phyloP scores from a whole-genome alignment of 2,888 invertebrate genomes.

The Tortricodes alternella region DNA sequence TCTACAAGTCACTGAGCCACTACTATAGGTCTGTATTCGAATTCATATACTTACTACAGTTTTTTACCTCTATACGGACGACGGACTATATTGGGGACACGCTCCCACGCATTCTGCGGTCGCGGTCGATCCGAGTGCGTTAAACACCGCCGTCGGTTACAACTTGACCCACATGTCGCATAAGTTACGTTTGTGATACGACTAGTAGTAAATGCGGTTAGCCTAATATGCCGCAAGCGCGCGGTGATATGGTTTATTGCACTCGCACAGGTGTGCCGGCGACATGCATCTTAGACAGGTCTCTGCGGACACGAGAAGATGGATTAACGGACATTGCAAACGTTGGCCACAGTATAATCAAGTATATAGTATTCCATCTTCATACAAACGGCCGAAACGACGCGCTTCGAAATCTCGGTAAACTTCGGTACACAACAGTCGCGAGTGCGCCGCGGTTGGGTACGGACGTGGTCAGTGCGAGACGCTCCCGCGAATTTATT shows the following conservation, averaged over 20 bases:
- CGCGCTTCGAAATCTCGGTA: too few species aligned
- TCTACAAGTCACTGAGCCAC: too few species aligned
- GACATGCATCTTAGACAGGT: conserved; percentile 61
- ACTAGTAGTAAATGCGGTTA: not conserved
- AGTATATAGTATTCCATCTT: too few species aligned
- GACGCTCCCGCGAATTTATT: too few species aligned
- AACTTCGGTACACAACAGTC: too few species aligned
- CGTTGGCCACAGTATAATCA: too few species aligned
- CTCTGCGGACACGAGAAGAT: conserved; percentile 47
- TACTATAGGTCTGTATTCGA: too few species aligned
- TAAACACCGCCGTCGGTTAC: not conserved
- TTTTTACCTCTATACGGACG: too few species aligned
- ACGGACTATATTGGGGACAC: conserved; percentile 27
- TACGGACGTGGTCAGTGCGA: too few species aligned
- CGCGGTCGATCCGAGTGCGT: not conserved
- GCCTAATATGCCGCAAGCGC: not conserved
- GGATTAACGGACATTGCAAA: conserved; percentile 51
- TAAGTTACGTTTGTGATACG: not conserved
- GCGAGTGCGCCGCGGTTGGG: too few species aligned
- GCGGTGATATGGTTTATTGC: conserved; percentile 43
- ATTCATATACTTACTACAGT: too few species aligned
- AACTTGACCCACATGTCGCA: conserved; percentile 8
- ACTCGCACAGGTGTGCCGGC: conserved; percentile 49
- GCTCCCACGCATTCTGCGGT: not conserved
- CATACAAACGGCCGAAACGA: too few species aligned